Base-by-base conservation (phyloP, 1,140 invertebrate genomes). In the Apis mellifera region DNA sequence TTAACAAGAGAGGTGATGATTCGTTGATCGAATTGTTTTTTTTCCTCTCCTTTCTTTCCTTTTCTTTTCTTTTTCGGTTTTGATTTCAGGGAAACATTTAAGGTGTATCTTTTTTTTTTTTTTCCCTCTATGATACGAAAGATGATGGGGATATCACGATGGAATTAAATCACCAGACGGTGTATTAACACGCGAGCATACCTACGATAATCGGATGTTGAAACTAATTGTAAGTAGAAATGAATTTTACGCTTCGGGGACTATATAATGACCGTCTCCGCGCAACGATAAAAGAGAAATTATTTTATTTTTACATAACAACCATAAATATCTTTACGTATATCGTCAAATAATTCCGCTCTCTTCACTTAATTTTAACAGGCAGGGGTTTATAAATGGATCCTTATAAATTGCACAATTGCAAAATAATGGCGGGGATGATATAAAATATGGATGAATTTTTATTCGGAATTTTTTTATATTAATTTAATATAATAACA, bases 221-320 rank as follows among this genome's bases (percentile, higher is more conserved):
- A 52, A 19, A 21, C 54, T 48, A 23, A 62, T 42, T 42, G 32
- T 23, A 62, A 32, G 52, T 4, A 12, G 17, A 9, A 42, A 72
- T 57, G 26, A 72, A 72, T 72, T 72, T 72, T 72, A 57, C 15
- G 70, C 70, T 72, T 15, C 52, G 26, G 26, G 54, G 21, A 72
- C 70, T 72, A 26, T 57, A 72, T 57, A 72, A 72, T 72, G 13
- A 57, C 70, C 23, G 19, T 21, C 11, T 15, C 21, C 21, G 42
- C 42, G 13, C 48, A 8, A 13, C 66, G 23, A 13, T 23, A 17
- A 54, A n/a, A 26, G 23, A 13, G 52, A 17, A 54, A 26, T 13
- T 32, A 72, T 72, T 71, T 21, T 19, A 55, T 26, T 57, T 72
- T 26, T 26, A 55, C 8, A 21, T 7, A 55, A 72, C 32, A 42